A percentile compares a stretch with the other conserved stretches of the same genome.
phyloP scores from a whole-genome alignment of 2,113 vertebrate genomes.

The Aegithalos caudatus region DNA sequence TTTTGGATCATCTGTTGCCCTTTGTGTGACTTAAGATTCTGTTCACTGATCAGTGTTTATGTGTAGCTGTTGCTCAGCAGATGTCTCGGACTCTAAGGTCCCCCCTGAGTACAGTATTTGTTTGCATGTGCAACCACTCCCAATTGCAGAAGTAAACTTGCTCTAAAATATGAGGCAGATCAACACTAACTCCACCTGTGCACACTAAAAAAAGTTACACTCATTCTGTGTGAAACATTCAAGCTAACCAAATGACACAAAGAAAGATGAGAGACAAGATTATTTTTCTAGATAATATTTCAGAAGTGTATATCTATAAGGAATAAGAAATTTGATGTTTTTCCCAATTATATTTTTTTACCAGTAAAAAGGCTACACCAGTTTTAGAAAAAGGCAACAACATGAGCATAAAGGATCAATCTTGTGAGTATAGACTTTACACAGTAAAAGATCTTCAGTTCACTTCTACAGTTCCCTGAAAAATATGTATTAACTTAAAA shows the following conservation, averaged over 20 bases:
- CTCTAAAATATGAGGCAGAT: background rate
- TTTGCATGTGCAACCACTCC: background rate
- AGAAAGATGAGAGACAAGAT: background rate
- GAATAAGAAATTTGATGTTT: background rate
- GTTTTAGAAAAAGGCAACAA: background rate
- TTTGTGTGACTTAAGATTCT: background rate
- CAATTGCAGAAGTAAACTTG: background rate
- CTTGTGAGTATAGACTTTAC: background rate
- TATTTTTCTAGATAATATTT: background rate
- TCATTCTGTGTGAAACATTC: background rate
- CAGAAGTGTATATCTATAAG: background rate
- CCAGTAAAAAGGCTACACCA: background rate
- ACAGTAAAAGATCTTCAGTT: background rate
- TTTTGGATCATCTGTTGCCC: constrained; percentile 24
- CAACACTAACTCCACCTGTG: background rate
- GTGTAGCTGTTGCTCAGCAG: constrained; percentile 24
- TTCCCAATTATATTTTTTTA: background rate
- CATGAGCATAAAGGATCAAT: background rate
- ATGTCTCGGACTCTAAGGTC: constrained; percentile 1
- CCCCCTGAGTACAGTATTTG: background rate
- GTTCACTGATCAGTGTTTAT: constrained; percentile 13
- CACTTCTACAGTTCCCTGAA: background rate
- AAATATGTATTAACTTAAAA: background rate
- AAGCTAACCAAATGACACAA: background rate
- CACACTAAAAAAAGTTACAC: background rate